Conservation (phyloP, 2,888 invertebrate species). For the Epinotia bilunana region DNA sequence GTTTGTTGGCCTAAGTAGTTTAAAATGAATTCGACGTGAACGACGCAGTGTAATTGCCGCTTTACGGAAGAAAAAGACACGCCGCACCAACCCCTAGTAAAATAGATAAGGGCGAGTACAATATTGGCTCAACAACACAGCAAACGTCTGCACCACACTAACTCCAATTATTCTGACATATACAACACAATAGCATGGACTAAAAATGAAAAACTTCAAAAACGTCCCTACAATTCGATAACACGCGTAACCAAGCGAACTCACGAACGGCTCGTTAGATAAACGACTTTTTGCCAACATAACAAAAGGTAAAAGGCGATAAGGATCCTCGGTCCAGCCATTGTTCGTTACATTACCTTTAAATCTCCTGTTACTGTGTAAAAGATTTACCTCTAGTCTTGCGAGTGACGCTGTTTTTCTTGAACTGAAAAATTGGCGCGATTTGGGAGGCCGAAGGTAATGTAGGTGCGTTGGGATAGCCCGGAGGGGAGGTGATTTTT, state of each 20-base stretch:
- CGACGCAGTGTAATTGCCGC: too few species aligned
- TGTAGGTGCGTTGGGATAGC: conserved; percentile 29
- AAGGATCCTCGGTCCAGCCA: conserved; percentile 49
- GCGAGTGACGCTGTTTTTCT: conserved; percentile 44
- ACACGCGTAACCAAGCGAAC: conserved; percentile 37
- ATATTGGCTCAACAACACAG: too few species aligned
- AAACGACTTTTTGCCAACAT: conserved; percentile 50
- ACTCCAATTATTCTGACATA: neutral
- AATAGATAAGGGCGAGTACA: too few species aligned
- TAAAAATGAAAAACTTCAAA: conserved; percentile 22
- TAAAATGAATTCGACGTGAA: too few species aligned
- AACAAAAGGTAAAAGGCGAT: conserved; percentile 53
- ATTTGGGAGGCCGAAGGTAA: conserved; percentile 32
- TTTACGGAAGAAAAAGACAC: too few species aligned
- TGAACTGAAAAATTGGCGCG: conserved; percentile 41
- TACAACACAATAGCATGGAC: neutral
- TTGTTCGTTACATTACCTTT: conserved; percentile 51
- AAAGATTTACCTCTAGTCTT: conserved; percentile 44
- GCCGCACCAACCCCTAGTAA: too few species aligned
- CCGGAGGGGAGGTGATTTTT: conserved; percentile 15
- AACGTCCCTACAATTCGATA: conserved; percentile 30
- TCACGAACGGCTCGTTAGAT: conserved; percentile 45
- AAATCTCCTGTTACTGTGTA: conserved; percentile 48
- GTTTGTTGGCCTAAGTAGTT: too few species aligned
- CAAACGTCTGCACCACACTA: neutral